Conservation (phyloP, 2,888 invertebrate species). For the Hemithea aestivaria region DNA sequence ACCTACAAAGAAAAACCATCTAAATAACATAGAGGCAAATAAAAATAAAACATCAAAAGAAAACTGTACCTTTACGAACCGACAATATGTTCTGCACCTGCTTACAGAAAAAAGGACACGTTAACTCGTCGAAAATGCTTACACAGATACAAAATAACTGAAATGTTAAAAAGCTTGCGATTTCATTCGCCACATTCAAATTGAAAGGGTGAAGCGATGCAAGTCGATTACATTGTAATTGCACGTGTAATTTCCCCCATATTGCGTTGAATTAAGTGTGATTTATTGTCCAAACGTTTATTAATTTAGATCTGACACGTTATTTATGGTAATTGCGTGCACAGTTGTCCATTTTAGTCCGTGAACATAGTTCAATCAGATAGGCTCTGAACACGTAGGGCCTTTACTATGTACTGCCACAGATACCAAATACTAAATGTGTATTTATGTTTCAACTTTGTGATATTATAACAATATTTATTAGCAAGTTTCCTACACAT, state of each 20-base stretch:
- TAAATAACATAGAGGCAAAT: no score
- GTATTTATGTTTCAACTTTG: constrained; percentile 4
- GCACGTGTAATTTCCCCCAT: constrained; percentile 41
- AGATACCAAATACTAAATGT: constrained; percentile 18
- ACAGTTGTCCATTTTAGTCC: constrained; percentile 42
- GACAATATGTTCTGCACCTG: constrained; percentile 11
- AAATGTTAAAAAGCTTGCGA: constrained; percentile 3
- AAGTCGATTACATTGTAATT: constrained; percentile 51
- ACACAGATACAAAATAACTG: constrained; percentile 10
- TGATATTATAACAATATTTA: no score
- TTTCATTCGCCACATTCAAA: constrained; percentile 8
- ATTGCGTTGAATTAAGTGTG: constrained; percentile 56
- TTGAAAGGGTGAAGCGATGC: constrained; percentile 22
- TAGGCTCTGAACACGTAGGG: constrained; percentile 36
- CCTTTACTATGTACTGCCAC: constrained; percentile 15
- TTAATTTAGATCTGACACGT: constrained; percentile 59
- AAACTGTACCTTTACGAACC: background rate
- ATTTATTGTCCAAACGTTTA: constrained; percentile 60
- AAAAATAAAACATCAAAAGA: no score
- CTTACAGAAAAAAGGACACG: constrained; percentile 14
- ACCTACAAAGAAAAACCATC: no score
- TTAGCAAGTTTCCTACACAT: no score
- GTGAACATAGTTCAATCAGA: constrained; percentile 40
- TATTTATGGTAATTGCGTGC: constrained; percentile 55
- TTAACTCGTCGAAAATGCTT: constrained; percentile 14